A percentile compares a stretch with the other conserved stretches of the same genome.
Evolutionary conservation across 2,113 vertebrate genomes (phyloP).

Genomic region (Todiramphus saurophagus): DNA sequence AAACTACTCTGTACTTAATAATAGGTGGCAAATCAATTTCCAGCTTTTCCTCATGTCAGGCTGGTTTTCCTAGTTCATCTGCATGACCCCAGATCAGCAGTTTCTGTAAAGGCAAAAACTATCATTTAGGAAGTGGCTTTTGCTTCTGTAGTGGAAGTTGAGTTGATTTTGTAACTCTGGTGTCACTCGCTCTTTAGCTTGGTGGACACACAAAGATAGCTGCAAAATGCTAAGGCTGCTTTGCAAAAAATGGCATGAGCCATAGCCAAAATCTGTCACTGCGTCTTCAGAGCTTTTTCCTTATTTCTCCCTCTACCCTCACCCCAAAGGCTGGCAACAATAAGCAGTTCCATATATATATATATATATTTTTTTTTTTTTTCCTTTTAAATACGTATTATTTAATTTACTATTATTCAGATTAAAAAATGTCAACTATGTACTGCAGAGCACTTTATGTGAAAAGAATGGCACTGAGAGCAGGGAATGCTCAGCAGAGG

Average conservation of each 20-base stretch:
- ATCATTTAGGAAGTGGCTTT: not conserved
- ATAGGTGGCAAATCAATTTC: not conserved
- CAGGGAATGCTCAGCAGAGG: not conserved
- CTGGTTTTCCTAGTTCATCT: not conserved
- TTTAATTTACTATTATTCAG: not conserved
- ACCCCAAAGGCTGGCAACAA: not conserved
- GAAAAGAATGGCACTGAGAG: not conserved
- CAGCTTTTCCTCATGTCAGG: not conserved
- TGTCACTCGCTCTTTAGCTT: not conserved
- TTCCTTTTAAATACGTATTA: not conserved
- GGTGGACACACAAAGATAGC: not conserved
- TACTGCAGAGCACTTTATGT: not conserved
- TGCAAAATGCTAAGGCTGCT: not conserved
- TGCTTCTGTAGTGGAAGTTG: not conserved
- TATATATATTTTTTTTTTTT: not conserved
- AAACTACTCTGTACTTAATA: not conserved
- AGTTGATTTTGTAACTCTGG: not conserved
- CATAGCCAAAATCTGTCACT: not conserved
- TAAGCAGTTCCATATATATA: not conserved
- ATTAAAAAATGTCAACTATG: not conserved
- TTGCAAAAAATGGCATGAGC: not conserved
- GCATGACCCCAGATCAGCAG: not conserved
- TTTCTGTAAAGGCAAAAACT: not conserved
- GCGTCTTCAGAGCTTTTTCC: not conserved
- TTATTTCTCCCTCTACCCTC: not conserved